These are phyloP conservation scores for Synanthedon tipuliformis DNA, from an alignment of 2,888 invertebrate genomes.

Conservation along the genomic window DNA sequence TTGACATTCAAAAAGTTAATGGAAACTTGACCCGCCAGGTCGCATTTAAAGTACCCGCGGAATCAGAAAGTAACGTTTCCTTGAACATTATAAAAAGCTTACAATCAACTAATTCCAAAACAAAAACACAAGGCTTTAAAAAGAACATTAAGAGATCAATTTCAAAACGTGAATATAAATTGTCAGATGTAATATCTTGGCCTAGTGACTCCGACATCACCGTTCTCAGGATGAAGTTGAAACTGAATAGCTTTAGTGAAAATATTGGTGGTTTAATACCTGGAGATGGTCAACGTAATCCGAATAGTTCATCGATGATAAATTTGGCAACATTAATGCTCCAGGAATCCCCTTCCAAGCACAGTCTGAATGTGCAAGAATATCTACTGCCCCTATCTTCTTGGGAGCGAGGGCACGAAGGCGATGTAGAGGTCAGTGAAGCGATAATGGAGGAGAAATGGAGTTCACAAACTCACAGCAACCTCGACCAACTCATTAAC, in stretches of 20 bases:
- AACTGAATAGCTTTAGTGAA: conserved; percentile 40
- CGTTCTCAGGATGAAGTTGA: conserved; percentile 62
- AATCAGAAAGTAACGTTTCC: conserved; percentile 27
- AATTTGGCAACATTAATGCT: conserved; percentile 69
- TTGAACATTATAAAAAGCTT: conserved; percentile 35
- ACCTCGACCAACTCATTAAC: not conserved
- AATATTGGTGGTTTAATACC: conserved; percentile 53
- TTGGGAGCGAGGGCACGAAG: conserved; percentile 54
- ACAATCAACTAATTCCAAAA: conserved; percentile 31
- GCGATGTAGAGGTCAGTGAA: not conserved
- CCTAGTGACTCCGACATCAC: conserved; percentile 73
- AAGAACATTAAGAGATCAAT: conserved; percentile 36
- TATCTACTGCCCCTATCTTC: conserved; percentile 68
- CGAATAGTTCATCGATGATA: conserved; percentile 69
- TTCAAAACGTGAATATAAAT: conserved; percentile 22
- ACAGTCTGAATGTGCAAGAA: conserved; percentile 48
- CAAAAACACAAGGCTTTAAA: conserved; percentile 17
- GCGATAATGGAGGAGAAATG: not conserved
- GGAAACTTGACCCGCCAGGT: conserved; percentile 39
- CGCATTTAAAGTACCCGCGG: conserved; percentile 38
- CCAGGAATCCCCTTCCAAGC: conserved; percentile 44
- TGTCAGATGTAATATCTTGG: conserved; percentile 53
- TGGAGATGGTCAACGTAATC: conserved; percentile 69
- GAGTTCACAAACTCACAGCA: not conserved
- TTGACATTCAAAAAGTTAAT: conserved; percentile 56